Base-by-base conservation (phyloP, 2,888 invertebrate genomes). In the Luperina nickerlii region DNA sequence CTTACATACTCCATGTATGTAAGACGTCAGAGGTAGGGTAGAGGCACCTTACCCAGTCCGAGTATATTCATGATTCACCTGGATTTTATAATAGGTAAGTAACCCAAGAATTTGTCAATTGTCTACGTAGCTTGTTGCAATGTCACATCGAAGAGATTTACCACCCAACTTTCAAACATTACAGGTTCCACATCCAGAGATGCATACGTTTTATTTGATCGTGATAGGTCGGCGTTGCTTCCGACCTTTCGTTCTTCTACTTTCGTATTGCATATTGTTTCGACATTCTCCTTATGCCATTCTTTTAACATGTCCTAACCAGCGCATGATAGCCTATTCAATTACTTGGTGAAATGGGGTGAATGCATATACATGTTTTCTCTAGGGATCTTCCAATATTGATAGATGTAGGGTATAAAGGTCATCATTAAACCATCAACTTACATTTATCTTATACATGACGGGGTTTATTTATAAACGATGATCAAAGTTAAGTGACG, bases 211-310 rank as follows among this genome's bases (percentile, higher is more conserved):
- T 74, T 66, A 76, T 79, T 74, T 76, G 74, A 60, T 85, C 87
- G 88, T 90, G 89, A 86, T 88, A 88, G 88, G 86, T 86, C 87
- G 68, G 32, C 13, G 54, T 72, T 79, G 77, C 71, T 87, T 86
- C 78, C 75, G 79, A 88, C 88, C 88, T 88, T 87, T 88, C 79
- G 70, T 87, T 81, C 77, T 65, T 82, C 74, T 78, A 83, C 88
- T 88, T 88, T 88, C 88, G 72, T 54, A 79, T 87, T 83, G 81
- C 81, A 74, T 54, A 84, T 83, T 77, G 79, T 79, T 84, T 82
- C 72, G 79, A 83, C 81, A 87, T 82, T 83, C 62, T 82, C 71
- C 57, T 13, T 69, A 65, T 38, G 74, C 68, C 78, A 81, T 82
- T 74, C 68, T 77, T 81, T 79, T 79, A 81, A 81, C 74, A 78